These are phyloP conservation scores for Alosa alosa DNA, from an alignment of 2,113 vertebrate genomes.

Conservation along the genomic window DNA sequence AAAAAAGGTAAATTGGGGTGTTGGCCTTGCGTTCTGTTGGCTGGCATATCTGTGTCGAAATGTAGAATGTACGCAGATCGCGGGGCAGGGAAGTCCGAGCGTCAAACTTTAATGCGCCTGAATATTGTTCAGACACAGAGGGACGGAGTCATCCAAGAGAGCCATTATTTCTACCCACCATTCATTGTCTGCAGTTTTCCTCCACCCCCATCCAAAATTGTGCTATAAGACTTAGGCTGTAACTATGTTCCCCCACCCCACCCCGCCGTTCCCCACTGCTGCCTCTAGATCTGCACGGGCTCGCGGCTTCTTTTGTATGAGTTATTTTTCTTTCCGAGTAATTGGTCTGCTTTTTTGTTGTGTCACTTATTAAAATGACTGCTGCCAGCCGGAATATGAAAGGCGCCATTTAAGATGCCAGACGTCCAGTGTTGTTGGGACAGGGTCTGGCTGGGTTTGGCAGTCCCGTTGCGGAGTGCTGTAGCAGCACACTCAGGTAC, in stretches of 20 bases:
- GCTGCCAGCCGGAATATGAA: not conserved
- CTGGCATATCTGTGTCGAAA: conserved; percentile 52
- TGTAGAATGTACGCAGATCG: conserved; percentile 65
- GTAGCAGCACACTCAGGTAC: conserved; percentile 12
- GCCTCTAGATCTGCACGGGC: not conserved
- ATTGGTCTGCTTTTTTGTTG: not conserved
- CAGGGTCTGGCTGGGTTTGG: conserved; percentile 4
- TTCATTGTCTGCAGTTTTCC: conserved; percentile 15
- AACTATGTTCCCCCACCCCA: conserved; percentile 18
- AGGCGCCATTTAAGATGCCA: conserved; percentile 9
- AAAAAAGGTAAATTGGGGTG: conserved; percentile 60
- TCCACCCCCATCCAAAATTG: conserved; percentile 11
- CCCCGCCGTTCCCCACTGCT: not conserved
- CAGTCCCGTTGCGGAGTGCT: conserved; percentile 14
- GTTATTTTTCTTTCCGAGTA: not conserved
- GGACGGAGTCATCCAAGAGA: not conserved
- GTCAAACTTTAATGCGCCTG: conserved; percentile 65
- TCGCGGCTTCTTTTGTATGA: not conserved
- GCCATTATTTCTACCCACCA: not conserved
- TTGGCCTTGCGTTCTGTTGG: conserved; percentile 65
- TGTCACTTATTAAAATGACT: not conserved
- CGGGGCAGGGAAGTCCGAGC: conserved; percentile 53
- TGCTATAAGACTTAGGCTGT: conserved; percentile 4
- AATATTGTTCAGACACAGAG: conserved; percentile 15
- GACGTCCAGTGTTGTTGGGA: conserved; percentile 14